phyloP scores from a whole-genome alignment of 2,888 invertebrate genomes.

The Crocallis elinguaria region DNA sequence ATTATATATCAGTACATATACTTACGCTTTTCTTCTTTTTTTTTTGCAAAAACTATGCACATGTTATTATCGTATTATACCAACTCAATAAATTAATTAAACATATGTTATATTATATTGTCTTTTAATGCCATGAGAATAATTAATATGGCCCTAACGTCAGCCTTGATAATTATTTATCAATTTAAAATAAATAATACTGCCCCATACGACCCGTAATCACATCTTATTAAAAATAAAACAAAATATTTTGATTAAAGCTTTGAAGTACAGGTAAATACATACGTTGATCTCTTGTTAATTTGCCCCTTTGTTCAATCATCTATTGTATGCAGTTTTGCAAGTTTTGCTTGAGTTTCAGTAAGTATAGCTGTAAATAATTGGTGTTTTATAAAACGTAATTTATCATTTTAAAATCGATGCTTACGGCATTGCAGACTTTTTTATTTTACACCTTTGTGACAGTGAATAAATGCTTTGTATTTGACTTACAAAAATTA shows the following conservation, averaged over 20 bases:
- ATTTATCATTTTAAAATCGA: constrained; percentile 1
- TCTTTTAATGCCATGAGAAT: constrained; percentile 1
- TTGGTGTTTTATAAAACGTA: constrained; percentile 1
- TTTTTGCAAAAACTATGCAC: too few relatives aligned
- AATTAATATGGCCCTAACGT: not conserved
- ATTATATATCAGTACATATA: too few relatives aligned
- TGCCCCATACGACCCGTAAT: not conserved
- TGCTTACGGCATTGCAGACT: not conserved
- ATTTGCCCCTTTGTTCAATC: constrained; percentile 17
- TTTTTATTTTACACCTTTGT: too few relatives aligned
- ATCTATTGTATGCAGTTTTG: constrained; percentile 21
- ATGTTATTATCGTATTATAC: too few relatives aligned
- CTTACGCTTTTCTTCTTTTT: too few relatives aligned
- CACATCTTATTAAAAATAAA: not conserved
- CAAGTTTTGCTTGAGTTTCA: too few relatives aligned
- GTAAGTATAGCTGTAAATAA: constrained; percentile 1
- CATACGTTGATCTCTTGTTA: constrained; percentile 16
- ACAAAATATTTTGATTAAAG: constrained; percentile 25
- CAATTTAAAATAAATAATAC: constrained; percentile 24
- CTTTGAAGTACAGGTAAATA: constrained; percentile 15
- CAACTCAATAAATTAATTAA: too few relatives aligned
- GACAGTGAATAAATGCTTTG: too few relatives aligned
- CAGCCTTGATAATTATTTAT: constrained; percentile 15
- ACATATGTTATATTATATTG: constrained; percentile 11
- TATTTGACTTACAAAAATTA: too few relatives aligned